Conservation (phyloP, 1,140 invertebrate species). For the Andricus grossulariae region DNA sequence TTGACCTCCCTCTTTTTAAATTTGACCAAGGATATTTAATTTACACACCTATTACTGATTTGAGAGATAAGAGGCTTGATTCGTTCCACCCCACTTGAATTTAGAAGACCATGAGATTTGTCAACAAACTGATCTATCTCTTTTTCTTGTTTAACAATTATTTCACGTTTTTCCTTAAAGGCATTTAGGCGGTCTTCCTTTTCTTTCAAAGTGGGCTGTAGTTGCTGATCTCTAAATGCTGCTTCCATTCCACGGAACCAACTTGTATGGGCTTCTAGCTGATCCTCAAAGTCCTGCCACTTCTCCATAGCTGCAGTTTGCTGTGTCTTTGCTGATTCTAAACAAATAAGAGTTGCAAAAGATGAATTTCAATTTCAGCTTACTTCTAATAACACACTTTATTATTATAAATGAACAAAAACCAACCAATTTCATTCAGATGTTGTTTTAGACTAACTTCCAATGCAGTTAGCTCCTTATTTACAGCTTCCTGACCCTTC, state of each 20-base stretch:
- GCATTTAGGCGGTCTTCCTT: conserved; percentile 86
- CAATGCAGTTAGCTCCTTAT: conserved; percentile 84
- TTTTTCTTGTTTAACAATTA: conserved; percentile 85
- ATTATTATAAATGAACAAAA: not conserved
- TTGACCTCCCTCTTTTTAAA: not conserved
- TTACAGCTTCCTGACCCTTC: conserved; percentile 84
- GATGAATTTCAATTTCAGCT: not conserved
- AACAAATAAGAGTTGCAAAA: conserved; percentile 40
- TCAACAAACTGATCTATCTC: conserved; percentile 93
- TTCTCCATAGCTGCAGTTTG: conserved; percentile 85
- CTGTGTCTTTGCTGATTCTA: conserved; percentile 80
- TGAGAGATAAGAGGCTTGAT: conserved; percentile 93
- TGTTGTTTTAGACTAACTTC: conserved; percentile 81
- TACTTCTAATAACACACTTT: not conserved
- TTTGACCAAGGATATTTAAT: conserved; percentile 26
- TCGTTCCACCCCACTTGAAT: conserved; percentile 88
- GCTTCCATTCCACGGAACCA: conserved; percentile 92
- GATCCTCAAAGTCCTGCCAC: conserved; percentile 92
- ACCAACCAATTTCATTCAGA: conserved; percentile 79
- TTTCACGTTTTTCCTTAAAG: conserved; percentile 85
- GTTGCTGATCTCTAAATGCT: conserved; percentile 88
- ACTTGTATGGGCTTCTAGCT: conserved; percentile 85
- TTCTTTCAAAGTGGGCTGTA: conserved; percentile 87
- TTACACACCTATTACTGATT: conserved; percentile 84
- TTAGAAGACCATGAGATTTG: conserved; percentile 89